A percentile compares a stretch with the other conserved stretches of the same genome.
phyloP scores from a whole-genome alignment of 2,797 vertebrate species.

The Helostoma temminkii region DNA sequence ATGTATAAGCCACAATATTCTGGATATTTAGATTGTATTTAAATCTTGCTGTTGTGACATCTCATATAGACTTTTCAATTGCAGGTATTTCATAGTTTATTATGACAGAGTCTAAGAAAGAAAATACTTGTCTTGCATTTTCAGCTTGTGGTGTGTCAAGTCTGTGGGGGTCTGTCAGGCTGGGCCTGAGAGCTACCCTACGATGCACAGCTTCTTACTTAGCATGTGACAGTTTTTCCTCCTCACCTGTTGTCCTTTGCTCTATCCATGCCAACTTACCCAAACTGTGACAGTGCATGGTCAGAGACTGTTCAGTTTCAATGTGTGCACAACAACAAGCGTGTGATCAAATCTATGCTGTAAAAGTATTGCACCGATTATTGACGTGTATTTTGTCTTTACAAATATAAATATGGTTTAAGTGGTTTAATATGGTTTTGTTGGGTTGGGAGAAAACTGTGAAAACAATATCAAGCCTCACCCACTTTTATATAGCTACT shows the following conservation, averaged over 20 bases:
- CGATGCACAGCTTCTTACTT: constrained; percentile 48
- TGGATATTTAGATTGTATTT: not conserved
- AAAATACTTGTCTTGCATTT: constrained; percentile 40
- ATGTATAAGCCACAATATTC: not conserved
- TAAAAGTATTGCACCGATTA: too few species aligned
- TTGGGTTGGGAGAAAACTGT: too few species aligned
- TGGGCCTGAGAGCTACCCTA: constrained; percentile 27
- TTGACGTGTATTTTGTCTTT: too few species aligned
- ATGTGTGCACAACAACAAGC: constrained; percentile 29
- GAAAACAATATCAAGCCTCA: too few species aligned
- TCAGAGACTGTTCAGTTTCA: constrained; percentile 21
- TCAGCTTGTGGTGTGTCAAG: constrained; percentile 36
- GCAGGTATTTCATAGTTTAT: constrained; percentile 5
- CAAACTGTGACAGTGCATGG: constrained; percentile 28
- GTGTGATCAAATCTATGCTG: constrained; percentile 19
- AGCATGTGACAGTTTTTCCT: constrained; percentile 40
- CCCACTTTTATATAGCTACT: too few species aligned
- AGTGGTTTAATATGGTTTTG: too few species aligned
- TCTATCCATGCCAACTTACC: not conserved
- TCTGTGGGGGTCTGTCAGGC: constrained; percentile 38
- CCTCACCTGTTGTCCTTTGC: constrained; percentile 32
- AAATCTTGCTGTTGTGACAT: not conserved
- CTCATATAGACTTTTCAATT: constrained; percentile 1
- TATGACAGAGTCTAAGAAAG: not conserved
- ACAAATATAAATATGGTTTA: too few species aligned